Conservation (phyloP, 2,888 invertebrate genomes). For the Entomobrya proxima region DNA sequence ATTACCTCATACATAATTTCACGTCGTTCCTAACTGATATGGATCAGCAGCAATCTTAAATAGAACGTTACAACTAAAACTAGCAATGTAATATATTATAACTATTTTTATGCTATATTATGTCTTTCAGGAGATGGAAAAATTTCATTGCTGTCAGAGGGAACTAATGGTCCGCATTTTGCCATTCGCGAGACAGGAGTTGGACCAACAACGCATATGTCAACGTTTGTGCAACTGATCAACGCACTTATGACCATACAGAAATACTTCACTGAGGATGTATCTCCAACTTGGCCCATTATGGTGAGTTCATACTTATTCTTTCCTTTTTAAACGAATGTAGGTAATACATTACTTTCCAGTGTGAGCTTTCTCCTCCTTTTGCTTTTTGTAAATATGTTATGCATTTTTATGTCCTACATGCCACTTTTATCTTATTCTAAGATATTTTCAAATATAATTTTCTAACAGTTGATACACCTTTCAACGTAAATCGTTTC, state of each 20-base stretch:
- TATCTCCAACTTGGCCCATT: constrained; percentile 74
- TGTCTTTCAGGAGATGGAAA: constrained; percentile 74
- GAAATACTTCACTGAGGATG: constrained; percentile 74
- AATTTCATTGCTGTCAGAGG: constrained; percentile 73
- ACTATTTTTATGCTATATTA: constrained; percentile 11
- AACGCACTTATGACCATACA: constrained; percentile 75
- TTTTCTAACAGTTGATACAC: too few species aligned
- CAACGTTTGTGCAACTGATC: constrained; percentile 74
- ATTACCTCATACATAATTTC: too few species aligned
- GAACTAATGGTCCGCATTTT: constrained; percentile 75
- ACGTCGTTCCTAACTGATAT: too few species aligned
- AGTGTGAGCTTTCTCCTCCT: not conserved
- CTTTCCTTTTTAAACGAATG: not conserved
- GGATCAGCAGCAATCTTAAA: too few species aligned
- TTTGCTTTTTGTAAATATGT: too few species aligned
- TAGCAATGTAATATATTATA: not conserved
- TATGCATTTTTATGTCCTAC: too few species aligned
- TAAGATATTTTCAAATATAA: too few species aligned
- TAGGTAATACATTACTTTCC: not conserved
- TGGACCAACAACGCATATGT: constrained; percentile 75
- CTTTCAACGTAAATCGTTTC: too few species aligned
- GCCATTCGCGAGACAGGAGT: constrained; percentile 74
- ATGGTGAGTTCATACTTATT: constrained; percentile 69
- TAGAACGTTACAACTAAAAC: too few species aligned
- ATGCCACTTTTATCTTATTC: too few species aligned